Evolutionary conservation across 2,797 vertebrate species (phyloP).

Genomic region (Callimico goeldii): DNA sequence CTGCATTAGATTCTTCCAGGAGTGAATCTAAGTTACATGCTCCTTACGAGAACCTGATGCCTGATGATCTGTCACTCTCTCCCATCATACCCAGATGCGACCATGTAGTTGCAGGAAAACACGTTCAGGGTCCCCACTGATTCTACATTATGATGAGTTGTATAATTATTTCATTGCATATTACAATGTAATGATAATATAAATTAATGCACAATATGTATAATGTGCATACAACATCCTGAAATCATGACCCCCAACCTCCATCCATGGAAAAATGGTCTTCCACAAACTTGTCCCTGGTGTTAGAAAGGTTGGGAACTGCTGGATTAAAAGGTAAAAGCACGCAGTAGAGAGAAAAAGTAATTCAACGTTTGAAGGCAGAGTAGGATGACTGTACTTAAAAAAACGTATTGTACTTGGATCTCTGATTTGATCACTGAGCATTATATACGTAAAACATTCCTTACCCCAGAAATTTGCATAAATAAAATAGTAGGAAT

Average conservation of each 20-base stretch:
- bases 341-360: not conserved
- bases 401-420: not conserved
- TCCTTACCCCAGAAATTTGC: not conserved
- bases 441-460: not conserved
- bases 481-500: not conserved
- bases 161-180: not conserved
- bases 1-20: not conserved
- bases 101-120: not conserved
- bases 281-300: not conserved
- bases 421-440: not conserved
- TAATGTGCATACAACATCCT: not conserved
- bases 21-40: not conserved
- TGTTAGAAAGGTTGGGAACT: not conserved
- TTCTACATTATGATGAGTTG: not conserved
- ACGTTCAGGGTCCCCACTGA: not conserved
- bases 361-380: not conserved
- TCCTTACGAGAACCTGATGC: not conserved
- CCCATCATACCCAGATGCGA: not conserved
- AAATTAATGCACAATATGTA: not conserved
- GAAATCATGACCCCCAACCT: not conserved
- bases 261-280: not conserved
- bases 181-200: not conserved
- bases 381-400: not conserved
- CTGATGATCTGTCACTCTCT: not conserved
- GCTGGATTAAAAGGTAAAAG: not conserved